phyloP scores from a whole-genome alignment of 1,140 invertebrate species.

The Zophobas atratus region DNA sequence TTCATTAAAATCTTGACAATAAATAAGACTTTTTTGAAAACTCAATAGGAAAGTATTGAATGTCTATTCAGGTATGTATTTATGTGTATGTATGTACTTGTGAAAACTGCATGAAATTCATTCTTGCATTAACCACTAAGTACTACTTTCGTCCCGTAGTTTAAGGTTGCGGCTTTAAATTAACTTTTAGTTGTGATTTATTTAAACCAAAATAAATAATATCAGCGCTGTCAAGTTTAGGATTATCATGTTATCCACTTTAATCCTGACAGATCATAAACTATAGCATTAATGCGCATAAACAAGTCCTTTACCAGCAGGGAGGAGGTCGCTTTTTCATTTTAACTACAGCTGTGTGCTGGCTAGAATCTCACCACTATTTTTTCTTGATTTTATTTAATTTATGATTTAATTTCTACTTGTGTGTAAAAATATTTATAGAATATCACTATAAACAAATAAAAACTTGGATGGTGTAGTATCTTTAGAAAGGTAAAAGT shows the following conservation, averaged over 20 bases:
- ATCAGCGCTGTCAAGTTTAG: constrained; percentile 52
- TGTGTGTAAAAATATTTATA: no score
- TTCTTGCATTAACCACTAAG: no score
- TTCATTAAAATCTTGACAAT: constrained; percentile 17
- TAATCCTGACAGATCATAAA: constrained; percentile 60
- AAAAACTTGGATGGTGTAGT: no score
- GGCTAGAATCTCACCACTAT: constrained; percentile 27
- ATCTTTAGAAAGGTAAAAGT: no score
- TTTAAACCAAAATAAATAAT: constrained; percentile 36
- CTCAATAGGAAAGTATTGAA: background rate
- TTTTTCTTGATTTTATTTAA: background rate
- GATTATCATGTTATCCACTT: constrained; percentile 60
- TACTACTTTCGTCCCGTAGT: no score
- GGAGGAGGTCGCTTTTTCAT: constrained; percentile 5
- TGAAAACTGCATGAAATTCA: no score
- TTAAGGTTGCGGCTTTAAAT: background rate
- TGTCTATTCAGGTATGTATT: no score
- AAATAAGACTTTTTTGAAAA: constrained; percentile 12
- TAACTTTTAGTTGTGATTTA: constrained; percentile 27
- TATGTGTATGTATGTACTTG: no score
- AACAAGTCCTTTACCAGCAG: constrained; percentile 57
- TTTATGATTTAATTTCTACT: no score
- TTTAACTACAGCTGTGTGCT: constrained; percentile 23
- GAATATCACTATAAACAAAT: no score
- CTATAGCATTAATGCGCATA: constrained; percentile 58